Conservation (phyloP, 2,888 invertebrate genomes). For the Rhamnusium bicolor region DNA sequence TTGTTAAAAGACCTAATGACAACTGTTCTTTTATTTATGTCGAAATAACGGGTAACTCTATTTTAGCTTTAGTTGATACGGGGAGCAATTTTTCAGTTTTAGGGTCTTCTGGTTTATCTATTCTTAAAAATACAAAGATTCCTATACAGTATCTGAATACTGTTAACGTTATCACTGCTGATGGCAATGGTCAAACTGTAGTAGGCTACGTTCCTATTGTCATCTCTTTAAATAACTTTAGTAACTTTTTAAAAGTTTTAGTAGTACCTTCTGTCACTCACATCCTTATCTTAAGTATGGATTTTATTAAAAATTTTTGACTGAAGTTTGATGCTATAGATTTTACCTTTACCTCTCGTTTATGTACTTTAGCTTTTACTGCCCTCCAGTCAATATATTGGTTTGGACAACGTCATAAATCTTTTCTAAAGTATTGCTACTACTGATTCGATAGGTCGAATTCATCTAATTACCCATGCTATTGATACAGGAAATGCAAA, state of each 20-base stretch:
- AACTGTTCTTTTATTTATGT: constrained; percentile 23
- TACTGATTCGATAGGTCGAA: constrained; percentile 25
- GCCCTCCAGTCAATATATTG: constrained; percentile 8
- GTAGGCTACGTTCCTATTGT: neutral
- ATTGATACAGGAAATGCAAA: constrained; percentile 28
- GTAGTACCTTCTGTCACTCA: neutral
- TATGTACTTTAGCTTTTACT: neutral
- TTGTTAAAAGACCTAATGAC: constrained; percentile 28
- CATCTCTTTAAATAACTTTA: neutral
- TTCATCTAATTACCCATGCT: constrained; percentile 25
- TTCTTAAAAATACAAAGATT: constrained; percentile 6
- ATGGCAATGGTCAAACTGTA: constrained; percentile 5
- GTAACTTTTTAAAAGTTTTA: constrained; percentile 17
- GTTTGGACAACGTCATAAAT: constrained; percentile 15
- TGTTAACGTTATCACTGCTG: constrained; percentile 15
- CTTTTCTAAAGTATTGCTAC: constrained; percentile 7
- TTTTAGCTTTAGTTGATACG: constrained; percentile 24
- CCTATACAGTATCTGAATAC: neutral
- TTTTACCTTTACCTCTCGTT: neutral
- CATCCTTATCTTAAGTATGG: too few relatives aligned
- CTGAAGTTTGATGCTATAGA: too few relatives aligned
- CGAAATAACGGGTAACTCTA: neutral
- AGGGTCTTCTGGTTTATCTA: neutral
- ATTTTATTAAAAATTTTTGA: too few relatives aligned
- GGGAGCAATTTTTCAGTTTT: constrained; percentile 23